Evolutionary conservation across 2,797 vertebrate species (phyloP).

Genomic region (Coreius guichenoti): DNA sequence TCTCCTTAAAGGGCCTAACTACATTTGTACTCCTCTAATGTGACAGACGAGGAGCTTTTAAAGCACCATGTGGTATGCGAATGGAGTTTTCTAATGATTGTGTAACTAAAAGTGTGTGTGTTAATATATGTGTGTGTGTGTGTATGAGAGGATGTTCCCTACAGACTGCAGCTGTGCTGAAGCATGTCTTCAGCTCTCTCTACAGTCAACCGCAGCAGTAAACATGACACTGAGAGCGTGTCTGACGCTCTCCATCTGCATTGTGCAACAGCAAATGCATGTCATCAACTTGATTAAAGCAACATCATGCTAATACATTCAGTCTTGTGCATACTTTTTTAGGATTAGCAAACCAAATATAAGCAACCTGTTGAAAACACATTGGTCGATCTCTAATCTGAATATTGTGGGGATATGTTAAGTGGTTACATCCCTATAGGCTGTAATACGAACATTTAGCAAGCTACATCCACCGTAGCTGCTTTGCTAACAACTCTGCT

Average conservation of each 20-base stretch:
- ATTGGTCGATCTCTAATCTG: background rate
- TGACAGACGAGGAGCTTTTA: slow-evolving; percentile 49
- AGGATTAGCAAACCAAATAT: background rate
- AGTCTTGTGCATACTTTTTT: background rate
- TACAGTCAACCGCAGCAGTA: slow-evolving; percentile 25
- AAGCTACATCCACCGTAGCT: background rate
- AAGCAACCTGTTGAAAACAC: background rate
- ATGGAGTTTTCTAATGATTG: slow-evolving; percentile 14
- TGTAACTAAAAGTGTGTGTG: slow-evolving; percentile 20
- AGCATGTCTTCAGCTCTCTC: slow-evolving; percentile 11
- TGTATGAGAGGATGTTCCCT: background rate
- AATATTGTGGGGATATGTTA: no score
- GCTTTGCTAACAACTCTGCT: background rate
- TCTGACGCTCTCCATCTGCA: slow-evolving; percentile 15
- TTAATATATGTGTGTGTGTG: background rate
- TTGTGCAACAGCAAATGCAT: slow-evolving; percentile 24
- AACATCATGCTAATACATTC: slow-evolving; percentile 1
- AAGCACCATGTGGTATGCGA: slow-evolving; percentile 21
- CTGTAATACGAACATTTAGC: background rate
- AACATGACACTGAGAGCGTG: slow-evolving; percentile 25
- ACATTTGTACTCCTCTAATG: slow-evolving; percentile 12
- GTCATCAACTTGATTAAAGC: slow-evolving; percentile 27
- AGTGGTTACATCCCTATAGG: background rate
- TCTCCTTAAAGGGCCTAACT: slow-evolving; percentile 18
- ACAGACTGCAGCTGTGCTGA: slow-evolving; percentile 28